Conservation (phyloP, 2,888 invertebrate genomes). For the Plebejus melissa region DNA sequence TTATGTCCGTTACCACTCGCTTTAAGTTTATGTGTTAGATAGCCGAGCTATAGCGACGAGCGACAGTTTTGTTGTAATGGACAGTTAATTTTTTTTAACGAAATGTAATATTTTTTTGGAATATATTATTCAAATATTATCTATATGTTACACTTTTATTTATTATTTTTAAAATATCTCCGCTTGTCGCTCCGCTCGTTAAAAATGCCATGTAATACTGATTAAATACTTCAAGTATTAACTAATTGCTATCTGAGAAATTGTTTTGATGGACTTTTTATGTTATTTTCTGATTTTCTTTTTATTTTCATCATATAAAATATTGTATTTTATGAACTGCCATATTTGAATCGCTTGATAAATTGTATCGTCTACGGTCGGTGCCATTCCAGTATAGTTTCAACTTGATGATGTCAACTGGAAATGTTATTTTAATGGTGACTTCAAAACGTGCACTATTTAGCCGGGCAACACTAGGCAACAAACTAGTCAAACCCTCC, state of each 20-base stretch:
- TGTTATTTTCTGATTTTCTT: not conserved
- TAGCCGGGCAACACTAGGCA: not conserved
- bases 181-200: not conserved
- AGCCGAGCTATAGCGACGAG: not conserved
- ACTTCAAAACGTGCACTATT: not conserved
- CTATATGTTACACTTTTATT: not conserved
- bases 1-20: constrained; percentile 16
- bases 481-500: not conserved
- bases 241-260: not conserved
- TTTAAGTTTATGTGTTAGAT: constrained; percentile 26
- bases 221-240: not conserved
- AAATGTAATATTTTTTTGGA: not conserved
- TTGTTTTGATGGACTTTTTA: not conserved
- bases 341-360: not conserved
- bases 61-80: not conserved
- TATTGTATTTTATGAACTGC: not conserved
- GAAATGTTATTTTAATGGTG: not conserved
- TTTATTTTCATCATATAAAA: not conserved
- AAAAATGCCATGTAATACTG: not conserved
- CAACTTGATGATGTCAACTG: not conserved
- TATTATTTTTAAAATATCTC: not conserved
- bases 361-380: constrained; percentile 1
- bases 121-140: not conserved
- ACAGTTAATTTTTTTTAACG: not conserved
- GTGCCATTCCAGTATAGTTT: not conserved